phyloP scores from a whole-genome alignment of 1,140 invertebrate species.

The Drosophila virilis region DNA sequence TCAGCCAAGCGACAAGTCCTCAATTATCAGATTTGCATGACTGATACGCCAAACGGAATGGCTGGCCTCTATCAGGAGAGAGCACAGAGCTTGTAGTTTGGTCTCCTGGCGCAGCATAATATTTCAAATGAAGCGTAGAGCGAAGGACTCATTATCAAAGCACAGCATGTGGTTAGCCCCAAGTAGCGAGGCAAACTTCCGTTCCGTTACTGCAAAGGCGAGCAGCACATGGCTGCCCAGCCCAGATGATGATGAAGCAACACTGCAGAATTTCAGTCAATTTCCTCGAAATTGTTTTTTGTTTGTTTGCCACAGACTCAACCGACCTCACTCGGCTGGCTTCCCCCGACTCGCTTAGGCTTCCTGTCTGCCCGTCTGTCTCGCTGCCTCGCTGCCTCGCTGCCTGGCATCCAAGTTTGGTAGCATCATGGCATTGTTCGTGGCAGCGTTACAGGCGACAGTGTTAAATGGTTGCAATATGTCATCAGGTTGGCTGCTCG shows the following conservation, averaged over 20 bases:
- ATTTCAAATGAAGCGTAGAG: conserved; percentile 78
- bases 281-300: conserved; percentile 82
- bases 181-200: conserved; percentile 64
- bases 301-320: conserved; percentile 73
- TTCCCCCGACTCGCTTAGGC: conserved; percentile 52
- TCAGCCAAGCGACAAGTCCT: conserved; percentile 75
- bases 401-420: conserved; percentile 15
- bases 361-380: conserved; percentile 55
- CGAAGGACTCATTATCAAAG: conserved; percentile 75
- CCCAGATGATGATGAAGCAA: conserved; percentile 70
- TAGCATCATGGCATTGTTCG: conserved; percentile 62
- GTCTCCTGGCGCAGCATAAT: conserved; percentile 57
- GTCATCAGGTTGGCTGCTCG: conserved; percentile 70
- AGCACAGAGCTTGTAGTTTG: neutral
- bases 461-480: conserved; percentile 84
- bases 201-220: conserved; percentile 41
- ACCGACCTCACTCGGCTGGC: conserved; percentile 17
- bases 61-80: conserved; percentile 11
- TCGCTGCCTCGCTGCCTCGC: conserved; percentile 14
- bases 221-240: conserved; percentile 52
- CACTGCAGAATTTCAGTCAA: conserved; percentile 83
- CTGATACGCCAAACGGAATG: conserved; percentile 56
- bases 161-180: conserved; percentile 81
- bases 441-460: conserved; percentile 73
- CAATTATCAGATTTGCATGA: conserved; percentile 83